Conservation (phyloP, 1,140 invertebrate species). For the Bombus picipes region DNA sequence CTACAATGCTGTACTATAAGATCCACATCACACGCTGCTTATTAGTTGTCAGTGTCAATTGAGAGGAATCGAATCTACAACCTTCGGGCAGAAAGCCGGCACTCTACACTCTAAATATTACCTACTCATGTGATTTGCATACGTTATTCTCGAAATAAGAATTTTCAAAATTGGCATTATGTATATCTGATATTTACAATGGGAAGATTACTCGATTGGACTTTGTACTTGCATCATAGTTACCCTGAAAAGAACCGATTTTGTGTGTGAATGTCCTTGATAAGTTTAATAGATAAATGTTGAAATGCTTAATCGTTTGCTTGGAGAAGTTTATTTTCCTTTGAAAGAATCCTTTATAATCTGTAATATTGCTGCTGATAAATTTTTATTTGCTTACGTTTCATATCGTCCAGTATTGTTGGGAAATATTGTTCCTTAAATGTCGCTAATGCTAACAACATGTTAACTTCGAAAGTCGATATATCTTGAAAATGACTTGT, state of each 20-base stretch:
- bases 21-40: background rate
- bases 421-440: background rate
- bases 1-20: background rate
- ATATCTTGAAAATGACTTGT: background rate
- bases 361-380: background rate
- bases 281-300: background rate
- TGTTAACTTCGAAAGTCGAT: background rate
- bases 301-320: background rate
- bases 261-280: background rate
- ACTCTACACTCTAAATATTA: too few relatives aligned
- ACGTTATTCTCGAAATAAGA: background rate
- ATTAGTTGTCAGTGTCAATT: background rate
- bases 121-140: background rate
- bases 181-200: background rate
- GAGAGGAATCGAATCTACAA: background rate
- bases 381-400: background rate
- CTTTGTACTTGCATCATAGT: background rate
- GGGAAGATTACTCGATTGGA: background rate
- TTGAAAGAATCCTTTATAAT: background rate
- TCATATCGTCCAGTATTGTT: background rate
- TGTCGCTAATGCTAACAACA: background rate
- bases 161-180: background rate
- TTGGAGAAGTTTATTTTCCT: background rate
- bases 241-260: background rate
- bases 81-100: too few relatives aligned